Evolutionary conservation across 2,888 invertebrate species (phyloP).

Genomic region (Amiota communis): DNA sequence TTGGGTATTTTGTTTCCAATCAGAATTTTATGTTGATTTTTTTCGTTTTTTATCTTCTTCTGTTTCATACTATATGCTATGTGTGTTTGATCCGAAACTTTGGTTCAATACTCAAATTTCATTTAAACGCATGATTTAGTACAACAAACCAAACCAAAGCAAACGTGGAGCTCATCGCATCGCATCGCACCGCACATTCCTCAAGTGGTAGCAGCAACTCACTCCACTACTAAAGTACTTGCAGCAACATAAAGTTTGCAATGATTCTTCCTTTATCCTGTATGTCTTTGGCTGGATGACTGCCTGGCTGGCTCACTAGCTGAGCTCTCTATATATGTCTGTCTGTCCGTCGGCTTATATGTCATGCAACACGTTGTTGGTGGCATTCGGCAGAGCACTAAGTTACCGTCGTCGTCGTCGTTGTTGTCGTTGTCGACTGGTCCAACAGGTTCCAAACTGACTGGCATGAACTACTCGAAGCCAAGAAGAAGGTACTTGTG

Average conservation of each 20-base stretch:
- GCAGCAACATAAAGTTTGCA: not conserved
- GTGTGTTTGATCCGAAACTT: not conserved
- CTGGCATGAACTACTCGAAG: constrained; percentile 41
- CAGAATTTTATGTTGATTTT: constrained; percentile 9
- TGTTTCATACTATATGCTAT: not conserved
- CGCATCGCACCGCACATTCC: constrained; percentile 49
- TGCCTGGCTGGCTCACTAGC: constrained; percentile 31
- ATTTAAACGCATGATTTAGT: constrained; percentile 67
- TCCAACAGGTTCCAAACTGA: constrained; percentile 67
- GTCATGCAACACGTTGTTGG: constrained; percentile 62
- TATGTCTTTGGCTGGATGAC: constrained; percentile 13
- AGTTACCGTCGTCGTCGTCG: constrained; percentile 7
- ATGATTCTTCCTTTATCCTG: constrained; percentile 43
- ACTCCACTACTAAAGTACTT: not conserved
- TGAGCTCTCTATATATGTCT: constrained; percentile 35
- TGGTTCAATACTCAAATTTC: constrained; percentile 58
- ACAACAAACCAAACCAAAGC: constrained; percentile 54
- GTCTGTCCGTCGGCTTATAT: constrained; percentile 41
- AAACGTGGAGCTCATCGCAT: constrained; percentile 15
- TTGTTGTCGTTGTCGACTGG: constrained; percentile 49
- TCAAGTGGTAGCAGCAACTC: constrained; percentile 51
- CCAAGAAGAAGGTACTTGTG: not conserved
- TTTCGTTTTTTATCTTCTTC: constrained; percentile 16
- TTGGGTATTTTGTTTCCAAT: constrained; percentile 38
- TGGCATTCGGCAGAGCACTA: constrained; percentile 51